A percentile compares a stretch with the other conserved stretches of the same genome.
phyloP scores from a whole-genome alignment of 2,113 vertebrate genomes.

The Tachuris rubrigastra region DNA sequence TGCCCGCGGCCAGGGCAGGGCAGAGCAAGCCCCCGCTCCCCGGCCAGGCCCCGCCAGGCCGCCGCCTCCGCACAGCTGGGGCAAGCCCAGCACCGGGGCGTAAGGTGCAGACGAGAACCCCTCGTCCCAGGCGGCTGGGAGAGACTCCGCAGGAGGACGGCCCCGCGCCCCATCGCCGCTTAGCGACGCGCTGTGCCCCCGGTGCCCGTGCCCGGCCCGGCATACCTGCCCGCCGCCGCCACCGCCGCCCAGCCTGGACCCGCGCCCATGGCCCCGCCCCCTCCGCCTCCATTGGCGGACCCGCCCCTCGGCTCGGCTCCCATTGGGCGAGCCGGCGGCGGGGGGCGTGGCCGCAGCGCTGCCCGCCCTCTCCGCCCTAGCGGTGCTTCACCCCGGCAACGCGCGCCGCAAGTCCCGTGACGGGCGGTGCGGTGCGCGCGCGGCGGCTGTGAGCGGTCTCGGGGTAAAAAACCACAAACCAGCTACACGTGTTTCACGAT shows the following conservation, averaged over 20 bases:
- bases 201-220: fast-evolving
- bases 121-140: no score
- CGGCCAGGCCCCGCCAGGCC: background rate
- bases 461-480: fast-evolving
- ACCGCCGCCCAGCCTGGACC: background rate
- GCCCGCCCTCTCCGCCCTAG: background rate
- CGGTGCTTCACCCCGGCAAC: background rate
- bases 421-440: no score
- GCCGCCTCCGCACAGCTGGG: background rate
- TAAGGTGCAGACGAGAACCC: background rate
- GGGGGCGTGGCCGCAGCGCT: background rate
- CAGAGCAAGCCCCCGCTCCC: background rate
- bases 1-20: no score
- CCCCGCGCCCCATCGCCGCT: no score
- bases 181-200: no score
- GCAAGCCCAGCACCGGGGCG: no score
- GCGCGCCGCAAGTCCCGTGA: fast-evolving
- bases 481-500: fast-evolving
- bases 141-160: fast-evolving
- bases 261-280: background rate
- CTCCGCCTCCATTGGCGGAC: background rate
- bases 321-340: fast-evolving
- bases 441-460: fast-evolving
- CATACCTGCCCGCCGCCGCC: background rate
- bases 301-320: background rate